Percentiles rank a stretch among this genome's conserved stretches.
Evolutionary conservation across 2,888 invertebrate species (phyloP).

Genomic region (Laspeyria flexula): DNA sequence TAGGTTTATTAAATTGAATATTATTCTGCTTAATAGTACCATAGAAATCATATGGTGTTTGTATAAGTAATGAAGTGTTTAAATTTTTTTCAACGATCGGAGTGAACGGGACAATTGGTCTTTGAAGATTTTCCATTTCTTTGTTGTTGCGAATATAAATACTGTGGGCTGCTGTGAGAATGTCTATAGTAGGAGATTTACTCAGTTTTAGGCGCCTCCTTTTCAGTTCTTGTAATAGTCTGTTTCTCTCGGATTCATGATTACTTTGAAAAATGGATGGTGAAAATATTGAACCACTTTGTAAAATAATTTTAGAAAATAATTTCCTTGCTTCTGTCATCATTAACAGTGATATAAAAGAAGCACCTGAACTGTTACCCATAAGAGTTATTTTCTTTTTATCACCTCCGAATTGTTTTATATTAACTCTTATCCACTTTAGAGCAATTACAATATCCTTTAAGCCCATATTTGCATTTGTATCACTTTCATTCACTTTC

Average conservation of each 20-base stretch:
- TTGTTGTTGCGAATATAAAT: constrained; percentile 60
- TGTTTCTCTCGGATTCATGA: constrained; percentile 53
- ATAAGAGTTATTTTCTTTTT: constrained; percentile 69
- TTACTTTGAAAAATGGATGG: constrained; percentile 69
- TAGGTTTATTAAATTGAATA: constrained; percentile 53
- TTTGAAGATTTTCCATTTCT: constrained; percentile 68
- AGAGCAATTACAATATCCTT: constrained; percentile 77
- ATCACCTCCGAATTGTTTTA: constrained; percentile 70
- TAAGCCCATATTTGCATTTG: constrained; percentile 76
- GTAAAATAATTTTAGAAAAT: constrained; percentile 76
- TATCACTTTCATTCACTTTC: constrained; percentile 64
- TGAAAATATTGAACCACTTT: constrained; percentile 74
- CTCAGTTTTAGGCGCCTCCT: constrained; percentile 46
- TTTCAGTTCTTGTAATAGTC: constrained; percentile 56
- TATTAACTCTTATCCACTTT: constrained; percentile 75
- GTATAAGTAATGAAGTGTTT: constrained; percentile 56
- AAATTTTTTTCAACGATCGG: constrained; percentile 63
- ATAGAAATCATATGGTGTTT: constrained; percentile 49
- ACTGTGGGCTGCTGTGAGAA: constrained; percentile 60
- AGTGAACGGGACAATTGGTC: constrained; percentile 71
- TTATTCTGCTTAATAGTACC: constrained; percentile 26
- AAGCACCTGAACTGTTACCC: constrained; percentile 74
- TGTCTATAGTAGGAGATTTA: constrained; percentile 56
- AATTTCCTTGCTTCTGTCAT: constrained; percentile 65
- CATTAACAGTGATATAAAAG: constrained; percentile 67